phyloP scores from a whole-genome alignment of 1,140 invertebrate genomes.

The Drosophila ogumai region DNA sequence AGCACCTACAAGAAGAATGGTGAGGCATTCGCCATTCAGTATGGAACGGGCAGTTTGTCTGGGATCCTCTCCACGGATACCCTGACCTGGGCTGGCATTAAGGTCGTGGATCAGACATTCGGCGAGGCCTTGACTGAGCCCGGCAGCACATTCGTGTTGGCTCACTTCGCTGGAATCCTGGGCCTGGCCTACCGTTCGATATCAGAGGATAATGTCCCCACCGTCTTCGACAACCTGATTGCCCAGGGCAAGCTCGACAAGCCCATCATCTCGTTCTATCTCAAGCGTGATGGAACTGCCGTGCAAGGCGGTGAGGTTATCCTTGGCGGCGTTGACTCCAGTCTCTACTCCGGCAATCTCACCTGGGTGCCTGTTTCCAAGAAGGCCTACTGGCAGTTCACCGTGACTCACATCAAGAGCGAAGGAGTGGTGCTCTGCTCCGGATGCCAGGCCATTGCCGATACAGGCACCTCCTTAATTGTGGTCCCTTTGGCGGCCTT shows the following conservation, averaged over 20 bases:
- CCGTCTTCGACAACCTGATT: constrained; percentile 98
- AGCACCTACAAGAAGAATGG: constrained; percentile 94
- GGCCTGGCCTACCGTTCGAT: constrained; percentile 95
- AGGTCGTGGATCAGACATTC: constrained; percentile 94
- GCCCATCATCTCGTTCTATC: constrained; percentile 97
- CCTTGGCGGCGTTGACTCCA: constrained; percentile 71
- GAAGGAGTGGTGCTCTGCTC: constrained; percentile 78
- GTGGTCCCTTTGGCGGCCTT: constrained; percentile 94
- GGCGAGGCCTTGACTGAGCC: constrained; percentile 97
- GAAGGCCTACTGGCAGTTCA: constrained; percentile 83
- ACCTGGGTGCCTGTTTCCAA: constrained; percentile 75
- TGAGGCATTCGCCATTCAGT: constrained; percentile 94
- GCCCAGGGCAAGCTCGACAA: constrained; percentile 90
- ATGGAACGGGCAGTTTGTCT: constrained; percentile 97
- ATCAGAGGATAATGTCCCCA: constrained; percentile 93
- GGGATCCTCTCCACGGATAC: constrained; percentile 96
- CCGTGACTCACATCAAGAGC: constrained; percentile 50
- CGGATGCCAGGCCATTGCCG: constrained; percentile 97
- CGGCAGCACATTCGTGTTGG: constrained; percentile 93
- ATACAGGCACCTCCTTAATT: constrained; percentile 98
- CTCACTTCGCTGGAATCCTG: constrained; percentile 98
- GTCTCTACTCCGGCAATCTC: constrained; percentile 57
- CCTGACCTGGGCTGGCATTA: constrained; percentile 88
- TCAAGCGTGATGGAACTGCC: constrained; percentile 37
- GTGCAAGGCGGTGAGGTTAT: constrained; percentile 67